Base-by-base conservation (phyloP, 23 tunicate genomes). In the Trididemnum nubilum region DNA sequence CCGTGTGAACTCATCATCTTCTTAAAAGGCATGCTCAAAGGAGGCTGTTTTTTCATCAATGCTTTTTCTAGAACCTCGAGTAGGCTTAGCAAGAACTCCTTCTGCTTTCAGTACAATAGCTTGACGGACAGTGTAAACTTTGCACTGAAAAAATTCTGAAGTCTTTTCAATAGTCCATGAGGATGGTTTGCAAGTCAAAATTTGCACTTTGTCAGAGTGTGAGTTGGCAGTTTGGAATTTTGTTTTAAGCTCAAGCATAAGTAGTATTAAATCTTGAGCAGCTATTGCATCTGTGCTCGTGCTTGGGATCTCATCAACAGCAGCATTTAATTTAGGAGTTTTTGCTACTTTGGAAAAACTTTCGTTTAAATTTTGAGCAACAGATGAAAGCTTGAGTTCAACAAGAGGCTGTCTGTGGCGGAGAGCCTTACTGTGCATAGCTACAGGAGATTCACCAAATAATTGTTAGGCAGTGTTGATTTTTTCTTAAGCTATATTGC, bases 91-190 rank as follows among this genome's bases (percentile, higher is more conserved):
- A 73, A 26, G 15, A 73, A 37, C n/a, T n/a, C n/a, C 9, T 27
- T 73, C 58, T 37, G 57, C 26, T 73, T 73, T 73, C 30, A 73
- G 29, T 73, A 58, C 78, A 3, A 37, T 4, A 2, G 78, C 78
- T 22, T 73, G 78, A 21, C 33, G 57, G 29, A 73, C 58, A 73
- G 78, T 73, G 78, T 73, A 39, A 73, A 37, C 28, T 39, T 19
- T 73, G 29, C 78, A 38, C 24, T 73, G 58, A 73, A 73, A 73
- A 73, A 73, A 73, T 38, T 73, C 35, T 26, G 58, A 57, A 3
- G 78, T 73, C 30, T 73, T 39, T 36, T 73, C 58, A 40, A 73
- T 73, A 30, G 58, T 73, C 78, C 78, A 73, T 22, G 78, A 39
- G 37, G 58, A 57, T 37, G 78, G 78, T 40, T 73, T 73, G 58